Evolutionary conservation across 2,113 vertebrate species (phyloP).

Genomic region (Pterocles gutturalis): DNA sequence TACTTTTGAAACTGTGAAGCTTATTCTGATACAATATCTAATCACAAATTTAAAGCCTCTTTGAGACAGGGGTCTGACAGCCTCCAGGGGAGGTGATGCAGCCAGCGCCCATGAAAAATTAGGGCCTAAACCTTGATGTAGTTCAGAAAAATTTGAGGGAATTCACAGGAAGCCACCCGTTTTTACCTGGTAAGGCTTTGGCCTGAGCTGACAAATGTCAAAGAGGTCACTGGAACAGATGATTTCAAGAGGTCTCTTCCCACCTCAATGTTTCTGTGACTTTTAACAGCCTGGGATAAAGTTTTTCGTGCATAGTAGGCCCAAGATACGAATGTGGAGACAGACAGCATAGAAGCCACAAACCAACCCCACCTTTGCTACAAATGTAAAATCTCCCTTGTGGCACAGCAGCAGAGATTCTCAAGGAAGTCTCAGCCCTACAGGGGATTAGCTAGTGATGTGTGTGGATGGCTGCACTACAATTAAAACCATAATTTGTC

Average conservation of each 20-base stretch:
- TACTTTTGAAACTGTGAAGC: slow-evolving; percentile 22
- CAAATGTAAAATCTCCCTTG: background rate
- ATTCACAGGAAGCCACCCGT: background rate
- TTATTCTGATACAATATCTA: background rate
- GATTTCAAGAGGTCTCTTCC: background rate
- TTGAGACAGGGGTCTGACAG: background rate
- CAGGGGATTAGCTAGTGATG: background rate
- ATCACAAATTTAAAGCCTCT: background rate
- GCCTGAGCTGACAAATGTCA: background rate
- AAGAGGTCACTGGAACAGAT: background rate
- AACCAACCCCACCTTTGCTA: background rate
- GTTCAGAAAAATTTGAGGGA: background rate
- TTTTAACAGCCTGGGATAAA: background rate
- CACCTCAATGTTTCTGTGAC: background rate
- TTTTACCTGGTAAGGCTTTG: background rate
- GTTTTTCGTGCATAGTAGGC: background rate
- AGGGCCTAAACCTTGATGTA: background rate
- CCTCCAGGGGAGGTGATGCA: background rate
- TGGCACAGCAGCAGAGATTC: background rate
- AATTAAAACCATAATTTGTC: background rate
- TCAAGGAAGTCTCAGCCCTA: background rate
- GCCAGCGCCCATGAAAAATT: background rate
- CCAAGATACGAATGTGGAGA: background rate
- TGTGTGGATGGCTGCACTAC: background rate
- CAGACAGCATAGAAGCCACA: background rate